Evolutionary conservation across 1,140 invertebrate species (phyloP).

Genomic region (Megalopta genalis): DNA sequence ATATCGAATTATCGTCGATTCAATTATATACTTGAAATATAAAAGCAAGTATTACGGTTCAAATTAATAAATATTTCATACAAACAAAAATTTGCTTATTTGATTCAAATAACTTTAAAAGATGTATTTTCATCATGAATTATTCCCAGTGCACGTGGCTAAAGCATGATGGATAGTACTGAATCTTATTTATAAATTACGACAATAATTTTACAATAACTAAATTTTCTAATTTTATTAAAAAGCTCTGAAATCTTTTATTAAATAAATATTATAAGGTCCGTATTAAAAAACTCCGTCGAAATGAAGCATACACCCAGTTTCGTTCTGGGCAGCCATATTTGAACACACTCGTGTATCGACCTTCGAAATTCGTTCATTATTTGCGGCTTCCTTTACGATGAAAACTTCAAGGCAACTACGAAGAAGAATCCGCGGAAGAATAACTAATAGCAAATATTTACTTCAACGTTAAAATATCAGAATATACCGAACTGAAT

Average conservation of each 20-base stretch:
- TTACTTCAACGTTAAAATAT: not conserved
- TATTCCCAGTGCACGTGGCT: slow-evolving; percentile 18
- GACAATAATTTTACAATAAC: not conserved
- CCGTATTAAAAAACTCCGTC: not conserved
- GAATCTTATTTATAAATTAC: no score
- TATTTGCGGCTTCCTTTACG: not conserved
- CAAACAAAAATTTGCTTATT: not conserved
- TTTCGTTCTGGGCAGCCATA: slow-evolving; percentile 43
- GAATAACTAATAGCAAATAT: not conserved
- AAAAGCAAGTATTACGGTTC: not conserved
- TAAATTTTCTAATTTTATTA: not conserved
- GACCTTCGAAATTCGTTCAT: not conserved
- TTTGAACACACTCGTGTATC: slow-evolving; percentile 28
- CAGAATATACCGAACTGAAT: not conserved
- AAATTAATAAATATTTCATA: not conserved
- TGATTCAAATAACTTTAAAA: not conserved
- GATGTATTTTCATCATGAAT: not conserved
- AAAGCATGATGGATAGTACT: not conserved
- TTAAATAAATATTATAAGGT: not conserved
- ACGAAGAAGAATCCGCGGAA: not conserved
- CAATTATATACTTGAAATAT: not conserved
- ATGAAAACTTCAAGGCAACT: not conserved
- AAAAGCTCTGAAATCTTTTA: not conserved
- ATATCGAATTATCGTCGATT: not conserved
- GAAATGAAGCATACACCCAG: not conserved